Percentiles rank a stretch among this genome's conserved stretches.
phyloP scores from a whole-genome alignment of 1,140 invertebrate genomes.

The Lerema accius region DNA sequence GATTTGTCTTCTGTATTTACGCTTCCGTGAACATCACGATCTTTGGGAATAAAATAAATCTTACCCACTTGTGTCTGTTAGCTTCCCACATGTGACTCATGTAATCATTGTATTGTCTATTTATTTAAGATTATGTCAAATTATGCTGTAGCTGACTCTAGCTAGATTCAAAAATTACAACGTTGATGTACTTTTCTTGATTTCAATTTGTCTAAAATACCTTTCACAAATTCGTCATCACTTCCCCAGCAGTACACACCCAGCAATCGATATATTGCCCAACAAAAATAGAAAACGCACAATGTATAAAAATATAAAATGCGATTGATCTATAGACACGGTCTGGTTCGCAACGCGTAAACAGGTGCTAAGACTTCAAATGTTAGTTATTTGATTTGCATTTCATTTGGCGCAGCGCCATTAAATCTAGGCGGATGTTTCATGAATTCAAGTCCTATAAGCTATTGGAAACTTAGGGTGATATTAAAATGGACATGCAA shows the following conservation, averaged over 20 bases:
- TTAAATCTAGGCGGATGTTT: constrained; percentile 37
- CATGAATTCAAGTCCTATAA: constrained; percentile 16
- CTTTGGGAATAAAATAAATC: too few relatives aligned
- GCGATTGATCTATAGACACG: constrained; percentile 7
- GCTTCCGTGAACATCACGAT: too few relatives aligned
- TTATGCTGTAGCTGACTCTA: too few relatives aligned
- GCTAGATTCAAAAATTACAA: too few relatives aligned
- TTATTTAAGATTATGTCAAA: too few relatives aligned
- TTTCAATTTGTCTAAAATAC: not conserved
- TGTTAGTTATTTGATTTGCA: constrained; percentile 34
- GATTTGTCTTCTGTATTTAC: too few relatives aligned
- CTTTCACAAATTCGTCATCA: not conserved
- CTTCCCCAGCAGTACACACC: not conserved
- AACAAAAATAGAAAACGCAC: constrained; percentile 8
- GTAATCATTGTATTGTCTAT: too few relatives aligned
- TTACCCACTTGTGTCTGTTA: too few relatives aligned
- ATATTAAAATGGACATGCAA: constrained; percentile 31
- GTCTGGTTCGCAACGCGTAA: constrained; percentile 22
- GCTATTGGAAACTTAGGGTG: constrained; percentile 24
- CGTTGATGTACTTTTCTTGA: too few relatives aligned
- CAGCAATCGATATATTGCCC: too few relatives aligned
- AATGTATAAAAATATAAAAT: constrained; percentile 9
- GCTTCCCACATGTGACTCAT: too few relatives aligned
- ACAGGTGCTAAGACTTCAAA: constrained; percentile 31
- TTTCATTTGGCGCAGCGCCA: constrained; percentile 44